Conservation (phyloP, 2,797 vertebrate genomes). For the Galago senegalensis region DNA sequence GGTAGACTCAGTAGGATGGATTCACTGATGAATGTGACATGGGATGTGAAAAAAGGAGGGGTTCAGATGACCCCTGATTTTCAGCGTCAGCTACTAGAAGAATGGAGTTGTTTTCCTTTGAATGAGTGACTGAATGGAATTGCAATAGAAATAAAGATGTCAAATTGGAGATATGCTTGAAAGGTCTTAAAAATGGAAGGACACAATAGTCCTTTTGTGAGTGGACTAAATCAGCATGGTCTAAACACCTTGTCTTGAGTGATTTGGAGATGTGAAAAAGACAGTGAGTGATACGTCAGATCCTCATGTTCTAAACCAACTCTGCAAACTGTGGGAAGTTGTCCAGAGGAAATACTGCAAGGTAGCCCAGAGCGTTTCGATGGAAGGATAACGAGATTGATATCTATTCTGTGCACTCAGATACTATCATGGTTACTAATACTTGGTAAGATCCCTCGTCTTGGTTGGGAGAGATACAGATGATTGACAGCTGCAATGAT, state of each 20-base stretch:
- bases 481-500: neutral
- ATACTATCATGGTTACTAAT: slow-evolving; percentile 52
- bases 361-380: neutral
- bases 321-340: neutral
- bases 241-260: neutral
- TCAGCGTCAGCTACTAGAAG: neutral
- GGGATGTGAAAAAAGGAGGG: neutral
- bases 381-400: slow-evolving; percentile 24
- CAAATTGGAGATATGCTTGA: neutral
- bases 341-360: neutral
- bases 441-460: slow-evolving; percentile 48
- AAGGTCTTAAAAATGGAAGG: slow-evolving; percentile 54
- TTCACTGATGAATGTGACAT: neutral
- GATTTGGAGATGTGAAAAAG: neutral
- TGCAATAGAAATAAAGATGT: slow-evolving; percentile 16
- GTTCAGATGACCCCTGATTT: neutral
- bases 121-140: neutral
- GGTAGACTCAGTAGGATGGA: neutral
- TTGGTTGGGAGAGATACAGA: slow-evolving; percentile 50
- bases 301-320: slow-evolving; percentile 9
- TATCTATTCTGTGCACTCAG: slow-evolving; percentile 20
- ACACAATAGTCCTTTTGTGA: slow-evolving; percentile 5
- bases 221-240: slow-evolving; percentile 35
- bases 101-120: neutral
- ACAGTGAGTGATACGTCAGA: neutral